A percentile compares a stretch with the other conserved stretches of the same genome.
Evolutionary conservation across 2,888 invertebrate species (phyloP).

Genomic region (Caenorhabditis uteleia): DNA sequence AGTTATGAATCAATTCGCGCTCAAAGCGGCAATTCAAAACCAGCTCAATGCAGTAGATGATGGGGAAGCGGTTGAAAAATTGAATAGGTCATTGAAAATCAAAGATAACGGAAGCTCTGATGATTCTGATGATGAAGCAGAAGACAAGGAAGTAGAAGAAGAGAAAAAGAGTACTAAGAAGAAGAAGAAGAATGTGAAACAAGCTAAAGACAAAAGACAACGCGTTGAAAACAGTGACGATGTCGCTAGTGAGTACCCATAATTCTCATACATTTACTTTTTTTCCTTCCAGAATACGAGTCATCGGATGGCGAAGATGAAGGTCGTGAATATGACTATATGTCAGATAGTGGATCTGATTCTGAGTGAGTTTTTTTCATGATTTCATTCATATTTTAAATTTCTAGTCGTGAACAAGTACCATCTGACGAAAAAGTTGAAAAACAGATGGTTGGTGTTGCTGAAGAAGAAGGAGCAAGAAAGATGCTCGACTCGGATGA

Average conservation of each 20-base stretch:
- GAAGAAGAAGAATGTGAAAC: conserved; percentile 46
- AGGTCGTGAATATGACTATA: conserved; percentile 68
- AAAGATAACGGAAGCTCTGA: conserved; percentile 58
- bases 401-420: conserved; percentile 62
- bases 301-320: conserved; percentile 68
- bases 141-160: conserved; percentile 39
- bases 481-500: conserved; percentile 53
- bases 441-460: conserved; percentile 86
- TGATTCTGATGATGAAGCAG: conserved; percentile 39
- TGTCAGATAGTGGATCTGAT: conserved; percentile 68
- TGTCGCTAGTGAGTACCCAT: conserved; percentile 56
- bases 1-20: conserved; percentile 90
- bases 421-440: conserved; percentile 75
- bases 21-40: conserved; percentile 69
- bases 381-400: not conserved
- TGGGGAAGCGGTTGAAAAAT: conserved; percentile 40
- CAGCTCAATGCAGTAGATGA: conserved; percentile 72
- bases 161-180: conserved; percentile 37
- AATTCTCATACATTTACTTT: not conserved
- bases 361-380: conserved; percentile 63
- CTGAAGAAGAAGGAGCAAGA: conserved; percentile 84
- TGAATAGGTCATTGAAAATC: conserved; percentile 51
- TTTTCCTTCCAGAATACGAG: conserved; percentile 55
- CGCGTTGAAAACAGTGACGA: conserved; percentile 66
- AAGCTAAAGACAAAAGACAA: conserved; percentile 45